Evolutionary conservation across 2,797 vertebrate genomes (phyloP).

Genomic region (Miichthys miiuy): DNA sequence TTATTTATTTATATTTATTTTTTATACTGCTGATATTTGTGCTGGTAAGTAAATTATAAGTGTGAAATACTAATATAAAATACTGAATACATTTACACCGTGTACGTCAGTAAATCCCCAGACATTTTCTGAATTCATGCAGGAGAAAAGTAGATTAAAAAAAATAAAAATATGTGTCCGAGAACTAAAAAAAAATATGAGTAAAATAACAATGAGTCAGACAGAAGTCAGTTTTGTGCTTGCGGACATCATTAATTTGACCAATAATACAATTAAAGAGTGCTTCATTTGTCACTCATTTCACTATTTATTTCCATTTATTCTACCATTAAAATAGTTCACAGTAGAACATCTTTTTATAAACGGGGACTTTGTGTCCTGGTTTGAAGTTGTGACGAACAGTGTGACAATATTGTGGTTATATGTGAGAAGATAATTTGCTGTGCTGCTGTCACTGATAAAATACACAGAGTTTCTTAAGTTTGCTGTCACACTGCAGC

Average conservation of each 20-base stretch:
- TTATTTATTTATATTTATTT: too few species aligned
- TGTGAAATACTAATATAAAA: too few species aligned
- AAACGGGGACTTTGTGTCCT: background rate
- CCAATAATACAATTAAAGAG: background rate
- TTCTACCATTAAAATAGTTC: background rate
- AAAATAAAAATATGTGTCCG: too few species aligned
- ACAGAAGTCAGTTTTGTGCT: too few species aligned
- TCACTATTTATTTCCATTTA: background rate
- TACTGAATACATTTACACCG: too few species aligned
- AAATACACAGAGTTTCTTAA: background rate
- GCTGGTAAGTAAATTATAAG: too few species aligned
- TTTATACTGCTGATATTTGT: too few species aligned
- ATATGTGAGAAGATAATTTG: background rate
- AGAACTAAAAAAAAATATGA: background rate
- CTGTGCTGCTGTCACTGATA: background rate
- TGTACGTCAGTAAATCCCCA: background rate
- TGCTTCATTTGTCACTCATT: too few species aligned
- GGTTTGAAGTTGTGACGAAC: background rate
- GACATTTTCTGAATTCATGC: background rate
- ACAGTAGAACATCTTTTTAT: background rate
- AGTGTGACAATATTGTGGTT: background rate
- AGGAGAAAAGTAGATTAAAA: background rate
- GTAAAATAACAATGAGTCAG: background rate
- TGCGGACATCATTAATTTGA: background rate
- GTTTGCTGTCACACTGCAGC: background rate